A percentile compares a stretch with the other conserved stretches of the same genome.
Conservation (phyloP, 2,888 invertebrate species). For the Eristalis arbustorum region DNA sequence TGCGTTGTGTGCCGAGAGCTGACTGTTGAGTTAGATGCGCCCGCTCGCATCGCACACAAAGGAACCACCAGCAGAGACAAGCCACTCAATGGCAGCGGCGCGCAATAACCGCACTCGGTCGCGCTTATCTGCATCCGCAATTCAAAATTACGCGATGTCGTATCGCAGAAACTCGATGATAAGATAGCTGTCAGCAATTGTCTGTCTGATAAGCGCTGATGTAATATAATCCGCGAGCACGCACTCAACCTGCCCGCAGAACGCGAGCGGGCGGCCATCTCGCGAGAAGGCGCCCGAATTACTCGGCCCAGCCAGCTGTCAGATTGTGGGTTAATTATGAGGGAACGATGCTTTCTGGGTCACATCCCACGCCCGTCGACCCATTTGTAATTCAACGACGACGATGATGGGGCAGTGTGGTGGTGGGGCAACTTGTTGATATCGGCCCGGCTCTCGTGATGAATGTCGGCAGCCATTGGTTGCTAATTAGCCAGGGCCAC, state of each 20-base stretch:
- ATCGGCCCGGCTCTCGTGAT: constrained; percentile 21
- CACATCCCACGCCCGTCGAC: neutral
- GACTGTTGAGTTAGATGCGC: neutral
- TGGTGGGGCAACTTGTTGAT: constrained; percentile 49
- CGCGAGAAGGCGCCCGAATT: neutral
- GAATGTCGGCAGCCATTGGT: constrained; percentile 11
- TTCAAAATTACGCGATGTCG: neutral
- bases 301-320: neutral
- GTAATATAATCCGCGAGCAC: constrained; percentile 18
- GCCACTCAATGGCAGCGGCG: constrained; percentile 17
- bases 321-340: constrained; percentile 10
- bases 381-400: neutral
- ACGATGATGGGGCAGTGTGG: constrained; percentile 29
- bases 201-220: constrained; percentile 25
- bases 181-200: constrained; percentile 42
- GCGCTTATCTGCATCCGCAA: constrained; percentile 35
- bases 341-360: constrained; percentile 8
- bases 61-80: constrained; percentile 50
- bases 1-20: constrained; percentile 1
- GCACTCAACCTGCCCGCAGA: constrained; percentile 5
- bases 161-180: constrained; percentile 30
- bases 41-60: constrained; percentile 26
- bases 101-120: constrained; percentile 4
- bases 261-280: neutral
- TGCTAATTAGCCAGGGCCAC: constrained; percentile 23